Evolutionary conservation across 2,797 vertebrate species (phyloP), one percentile per base, ranked within the genome.

Genomic region (Amblyraja radiata): DNA sequence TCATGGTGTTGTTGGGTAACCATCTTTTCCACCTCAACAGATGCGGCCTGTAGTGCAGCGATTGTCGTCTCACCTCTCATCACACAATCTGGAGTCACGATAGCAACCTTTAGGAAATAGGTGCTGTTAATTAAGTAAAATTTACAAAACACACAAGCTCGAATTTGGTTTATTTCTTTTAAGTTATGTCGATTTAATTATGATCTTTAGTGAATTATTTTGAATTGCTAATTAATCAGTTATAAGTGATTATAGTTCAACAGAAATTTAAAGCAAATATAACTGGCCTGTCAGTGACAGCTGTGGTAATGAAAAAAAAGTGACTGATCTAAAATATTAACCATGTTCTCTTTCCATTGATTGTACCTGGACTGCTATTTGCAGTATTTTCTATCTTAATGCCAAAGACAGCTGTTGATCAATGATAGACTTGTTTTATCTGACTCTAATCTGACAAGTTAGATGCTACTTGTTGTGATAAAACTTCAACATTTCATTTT

Each of bases 11-110:
- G 98, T 93, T 99, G 98, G 93, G 96, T n/a, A 46, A 92, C 90
- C 25, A 92, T 76, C 68, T 92, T 92, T 92, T 92, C 96, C 94
- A 99, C 97, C 93, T 97, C 97, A 39, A 97, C 96, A 2, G 98
- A 98, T 91, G 98, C 97, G 1, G 97, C 97, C 77, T 99, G 98
- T 95, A 98, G 99, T 0, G 98, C 96, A 94, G 98, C 96, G 94
- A 99, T 92, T 28, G 90, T 76, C 0, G 90, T 54, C 39, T 92
- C 90, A n/a, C 90, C 90, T 74, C 90, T 92, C 71, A 92, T 92
- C 90, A 76, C 90, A 92, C 90, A 96, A 95, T 99, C 99, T n/a
- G 99, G 98, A 23, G 98, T 98, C 96, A 99, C 99, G 93, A 99
- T 99, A 93, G 99, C 98, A 95, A 99, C 99, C 99, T 99, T 96